These are phyloP conservation scores for Molossus alvarezi DNA, from an alignment of 2,797 vertebrate species.

Conservation along the genomic window DNA sequence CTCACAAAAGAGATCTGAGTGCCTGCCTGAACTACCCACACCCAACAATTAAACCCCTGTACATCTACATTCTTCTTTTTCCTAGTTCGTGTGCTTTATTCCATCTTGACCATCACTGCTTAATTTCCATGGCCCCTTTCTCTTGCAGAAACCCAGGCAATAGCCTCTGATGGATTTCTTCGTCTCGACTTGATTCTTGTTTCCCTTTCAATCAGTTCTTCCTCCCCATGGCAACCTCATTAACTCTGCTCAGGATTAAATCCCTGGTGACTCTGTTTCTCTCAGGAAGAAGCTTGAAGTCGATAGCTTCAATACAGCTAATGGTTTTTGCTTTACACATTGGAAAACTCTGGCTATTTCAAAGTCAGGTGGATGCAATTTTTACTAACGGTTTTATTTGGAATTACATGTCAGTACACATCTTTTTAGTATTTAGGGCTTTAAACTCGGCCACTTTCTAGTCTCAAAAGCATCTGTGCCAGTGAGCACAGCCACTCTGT, in stretches of 20 bases:
- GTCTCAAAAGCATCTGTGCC: neutral
- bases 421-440: neutral
- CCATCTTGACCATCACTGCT: neutral
- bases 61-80: neutral
- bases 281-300: neutral
- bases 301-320: neutral
- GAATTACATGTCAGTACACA: neutral
- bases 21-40: neutral
- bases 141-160: neutral
- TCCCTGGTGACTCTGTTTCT: neutral
- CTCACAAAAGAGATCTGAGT: neutral
- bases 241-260: neutral
- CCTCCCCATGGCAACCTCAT: neutral
- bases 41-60: neutral
- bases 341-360: neutral
- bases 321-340: neutral
- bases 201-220: neutral
- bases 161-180: neutral
- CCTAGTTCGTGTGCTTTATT: neutral
- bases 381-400: slow-evolving; percentile 41
- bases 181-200: neutral
- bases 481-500: neutral
- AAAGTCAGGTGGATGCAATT: neutral
- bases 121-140: neutral
- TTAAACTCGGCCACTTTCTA: neutral